Conservation (phyloP, 1,140 invertebrate genomes). For the Asbolus verrucosus region DNA sequence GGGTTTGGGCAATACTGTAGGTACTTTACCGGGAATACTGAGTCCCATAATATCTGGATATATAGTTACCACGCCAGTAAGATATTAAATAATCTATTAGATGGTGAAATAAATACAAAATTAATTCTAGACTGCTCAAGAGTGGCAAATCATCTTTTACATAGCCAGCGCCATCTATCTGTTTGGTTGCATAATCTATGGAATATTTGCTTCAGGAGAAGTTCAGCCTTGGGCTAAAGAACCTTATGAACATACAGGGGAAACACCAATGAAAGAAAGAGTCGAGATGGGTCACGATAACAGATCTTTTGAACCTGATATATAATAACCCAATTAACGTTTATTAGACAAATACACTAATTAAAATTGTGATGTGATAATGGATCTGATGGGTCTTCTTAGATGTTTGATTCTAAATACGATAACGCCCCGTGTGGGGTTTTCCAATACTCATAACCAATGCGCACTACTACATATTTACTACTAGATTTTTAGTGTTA, state of each 20-base stretch:
- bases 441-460: too few relatives aligned
- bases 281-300: constrained; percentile 11
- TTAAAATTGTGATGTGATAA: not conserved
- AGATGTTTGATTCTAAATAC: too few relatives aligned
- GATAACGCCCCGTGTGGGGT: too few relatives aligned
- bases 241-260: not conserved
- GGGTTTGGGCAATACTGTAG: constrained; percentile 90
- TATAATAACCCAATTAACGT: not conserved
- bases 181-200: constrained; percentile 82
- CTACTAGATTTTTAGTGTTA: too few relatives aligned
- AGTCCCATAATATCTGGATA: constrained; percentile 84
- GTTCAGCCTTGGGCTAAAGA: constrained; percentile 79
- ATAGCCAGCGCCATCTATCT: constrained; percentile 84
- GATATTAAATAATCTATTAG: not conserved
- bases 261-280: constrained; percentile 30
- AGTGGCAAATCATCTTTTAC: constrained; percentile 89
- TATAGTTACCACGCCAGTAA: constrained; percentile 79
- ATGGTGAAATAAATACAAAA: not conserved
- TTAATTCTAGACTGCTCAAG: constrained; percentile 73
- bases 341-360: constrained; percentile 3
- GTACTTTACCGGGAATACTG: constrained; percentile 88
- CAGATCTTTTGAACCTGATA: constrained; percentile 28
- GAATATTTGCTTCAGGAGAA: constrained; percentile 83
- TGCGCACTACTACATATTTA: too few relatives aligned
- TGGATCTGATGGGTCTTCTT: too few relatives aligned